Evolutionary conservation across 2,888 invertebrate genomes (phyloP), one percentile per base, ranked within the genome.

Genomic region (Nipponacmea schrenckii): DNA sequence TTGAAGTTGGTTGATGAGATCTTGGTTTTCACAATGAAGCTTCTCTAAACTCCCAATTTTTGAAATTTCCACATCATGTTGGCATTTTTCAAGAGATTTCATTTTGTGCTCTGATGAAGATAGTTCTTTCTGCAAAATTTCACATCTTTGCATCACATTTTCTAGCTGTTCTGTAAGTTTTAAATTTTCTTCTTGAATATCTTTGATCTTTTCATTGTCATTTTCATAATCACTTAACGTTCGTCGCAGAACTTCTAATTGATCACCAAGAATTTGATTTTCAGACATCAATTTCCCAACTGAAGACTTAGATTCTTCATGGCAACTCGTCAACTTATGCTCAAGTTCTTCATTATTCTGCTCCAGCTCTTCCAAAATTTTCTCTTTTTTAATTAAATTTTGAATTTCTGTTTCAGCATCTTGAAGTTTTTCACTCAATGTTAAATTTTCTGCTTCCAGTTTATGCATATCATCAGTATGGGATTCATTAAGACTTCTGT

Each of bases 341-440:
- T 39, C 39, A 39, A 39, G 39, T 39, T 39, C 39, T 7, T 8
- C 39, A 39, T 39, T 39, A 5, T 39, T 39, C 39, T 74, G 88
- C 89, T 62, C 86, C 77, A 75, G 91, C 88, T 65, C 90, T 77
- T 45, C 87, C 82, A 2, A 87, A 84, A 15, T 88, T 78, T 73
- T 87, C 86, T 26, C 24, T 56, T 56, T 56, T 20, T 56, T 20
- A 10, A 24, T 24, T 10, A 56, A 56, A 20, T 14, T 56, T 56
- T 56, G 8, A 24, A 56, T 56, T 56, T 56, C 56, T 2, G n/a
- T 24, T 24, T 56, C 56, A 24, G 56, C 56, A 56, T 56, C 24
- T 56, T 20, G 14, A 24, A 56, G 24, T 24, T 56, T 56, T 24
- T 56, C 56, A 56, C 2, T 10, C 8, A 56, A 24, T 56, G 24